Conservation (phyloP, 1,140 invertebrate genomes). For the Trinorchestia longiramus region DNA sequence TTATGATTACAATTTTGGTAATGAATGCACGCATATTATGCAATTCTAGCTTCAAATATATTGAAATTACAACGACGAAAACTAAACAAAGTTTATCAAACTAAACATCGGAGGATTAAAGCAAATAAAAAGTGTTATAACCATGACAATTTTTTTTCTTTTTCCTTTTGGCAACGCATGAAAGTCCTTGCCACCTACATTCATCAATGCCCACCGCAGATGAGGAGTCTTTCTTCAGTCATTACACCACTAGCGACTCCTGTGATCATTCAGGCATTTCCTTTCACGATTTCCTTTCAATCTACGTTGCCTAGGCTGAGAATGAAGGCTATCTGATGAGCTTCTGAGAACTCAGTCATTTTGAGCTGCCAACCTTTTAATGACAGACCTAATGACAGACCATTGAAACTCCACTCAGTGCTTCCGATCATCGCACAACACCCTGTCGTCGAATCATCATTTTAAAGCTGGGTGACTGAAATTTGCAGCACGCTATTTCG, state of each 20-base stretch:
- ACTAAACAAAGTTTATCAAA: not conserved
- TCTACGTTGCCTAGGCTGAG: not conserved
- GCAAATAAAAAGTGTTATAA: not conserved
- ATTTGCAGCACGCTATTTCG: not conserved
- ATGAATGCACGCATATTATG: too few relatives aligned
- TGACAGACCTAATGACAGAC: slow-evolving; percentile 13
- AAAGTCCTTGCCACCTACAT: not conserved
- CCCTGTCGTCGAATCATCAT: not conserved
- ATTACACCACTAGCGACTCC: not conserved
- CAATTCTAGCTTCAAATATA: not conserved
- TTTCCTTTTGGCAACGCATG: not conserved
- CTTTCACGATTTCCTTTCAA: not conserved
- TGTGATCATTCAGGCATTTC: not conserved
- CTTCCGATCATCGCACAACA: not conserved
- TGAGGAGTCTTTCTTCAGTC: not conserved
- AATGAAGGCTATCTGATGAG: not conserved
- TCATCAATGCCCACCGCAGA: not conserved
- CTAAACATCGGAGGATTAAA: not conserved
- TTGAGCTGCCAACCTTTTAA: not conserved
- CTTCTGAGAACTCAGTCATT: not conserved
- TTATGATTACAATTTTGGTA: too few relatives aligned
- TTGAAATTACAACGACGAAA: not conserved
- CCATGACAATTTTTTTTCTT: not conserved
- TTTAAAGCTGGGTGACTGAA: not conserved
- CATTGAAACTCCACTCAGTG: not conserved